Evolutionary conservation across 2,888 invertebrate species (phyloP).

Genomic region (Cosmia trapezina): DNA sequence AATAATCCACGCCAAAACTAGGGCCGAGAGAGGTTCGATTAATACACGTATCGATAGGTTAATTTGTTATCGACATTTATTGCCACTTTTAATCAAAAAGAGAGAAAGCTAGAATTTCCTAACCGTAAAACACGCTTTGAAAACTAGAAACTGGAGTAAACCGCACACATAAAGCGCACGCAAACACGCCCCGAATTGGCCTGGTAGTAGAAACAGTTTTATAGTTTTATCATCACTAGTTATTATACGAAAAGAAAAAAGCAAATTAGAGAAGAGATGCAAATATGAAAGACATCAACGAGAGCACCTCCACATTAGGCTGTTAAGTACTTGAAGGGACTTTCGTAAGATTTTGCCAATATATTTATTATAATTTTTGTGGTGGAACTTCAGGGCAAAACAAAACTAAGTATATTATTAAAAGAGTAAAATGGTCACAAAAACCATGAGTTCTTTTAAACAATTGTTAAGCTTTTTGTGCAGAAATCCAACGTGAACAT

Average conservation of each 20-base stretch:
- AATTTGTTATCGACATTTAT: neutral
- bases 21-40: neutral
- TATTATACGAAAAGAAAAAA: neutral
- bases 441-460: neutral
- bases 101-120: slow-evolving; percentile 14
- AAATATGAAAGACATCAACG: neutral
- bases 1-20: neutral
- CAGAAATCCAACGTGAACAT: neutral
- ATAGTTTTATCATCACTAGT: neutral
- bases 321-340: neutral
- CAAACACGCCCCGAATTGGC: slow-evolving; percentile 6
- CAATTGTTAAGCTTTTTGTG: neutral
- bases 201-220: neutral
- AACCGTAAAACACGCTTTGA: slow-evolving; percentile 13
- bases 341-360: neutral
- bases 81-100: neutral
- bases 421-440: neutral
- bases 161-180: neutral
- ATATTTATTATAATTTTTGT: neutral
- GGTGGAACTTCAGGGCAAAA: neutral
- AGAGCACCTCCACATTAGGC: neutral
- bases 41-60: neutral
- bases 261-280: neutral
- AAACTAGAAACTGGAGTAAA: slow-evolving; percentile 4
- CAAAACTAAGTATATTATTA: neutral